These are phyloP conservation scores for Saccostrea cuccullata DNA, from an alignment of 1,140 invertebrate species.

Conservation along the genomic window DNA sequence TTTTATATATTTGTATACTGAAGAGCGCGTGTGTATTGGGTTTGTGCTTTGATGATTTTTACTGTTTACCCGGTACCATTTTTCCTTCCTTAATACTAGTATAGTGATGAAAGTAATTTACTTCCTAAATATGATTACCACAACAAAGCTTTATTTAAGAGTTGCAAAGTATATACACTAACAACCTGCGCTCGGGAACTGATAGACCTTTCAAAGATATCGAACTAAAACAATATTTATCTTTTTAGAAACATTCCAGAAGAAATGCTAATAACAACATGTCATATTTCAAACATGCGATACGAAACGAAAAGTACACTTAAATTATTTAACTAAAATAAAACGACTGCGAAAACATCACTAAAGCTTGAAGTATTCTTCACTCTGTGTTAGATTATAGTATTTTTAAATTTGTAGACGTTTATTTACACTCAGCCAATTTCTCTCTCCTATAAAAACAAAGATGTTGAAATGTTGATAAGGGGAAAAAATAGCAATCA, in stretches of 20 bases:
- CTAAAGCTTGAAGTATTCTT: not conserved
- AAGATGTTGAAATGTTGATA: not conserved
- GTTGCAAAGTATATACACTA: not conserved
- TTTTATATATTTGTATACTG: too few species aligned
- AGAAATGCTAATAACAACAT: conserved; percentile 31
- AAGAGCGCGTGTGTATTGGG: too few species aligned
- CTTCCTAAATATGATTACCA: too few species aligned
- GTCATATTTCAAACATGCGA: not conserved
- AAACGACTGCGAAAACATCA: not conserved
- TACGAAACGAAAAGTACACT: conserved; percentile 5
- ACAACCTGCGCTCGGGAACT: not conserved
- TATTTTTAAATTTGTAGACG: not conserved
- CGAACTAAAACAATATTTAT: conserved; percentile 30
- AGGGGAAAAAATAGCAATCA: conserved; percentile 23
- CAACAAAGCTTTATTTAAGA: too few species aligned
- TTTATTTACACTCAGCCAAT: not conserved
- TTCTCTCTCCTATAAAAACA: conserved; percentile 10
- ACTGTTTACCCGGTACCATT: too few species aligned
- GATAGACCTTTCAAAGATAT: conserved; percentile 9
- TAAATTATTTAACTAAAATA: conserved; percentile 18
- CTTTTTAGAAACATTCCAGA: conserved; percentile 24
- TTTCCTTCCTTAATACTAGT: too few species aligned
- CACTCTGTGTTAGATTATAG: not conserved
- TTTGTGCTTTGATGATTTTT: too few species aligned
- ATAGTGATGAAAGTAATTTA: too few species aligned